These are phyloP conservation scores for Tympanuchus pallidicinctus DNA, from an alignment of 2,113 vertebrate species.

Conservation along the genomic window DNA sequence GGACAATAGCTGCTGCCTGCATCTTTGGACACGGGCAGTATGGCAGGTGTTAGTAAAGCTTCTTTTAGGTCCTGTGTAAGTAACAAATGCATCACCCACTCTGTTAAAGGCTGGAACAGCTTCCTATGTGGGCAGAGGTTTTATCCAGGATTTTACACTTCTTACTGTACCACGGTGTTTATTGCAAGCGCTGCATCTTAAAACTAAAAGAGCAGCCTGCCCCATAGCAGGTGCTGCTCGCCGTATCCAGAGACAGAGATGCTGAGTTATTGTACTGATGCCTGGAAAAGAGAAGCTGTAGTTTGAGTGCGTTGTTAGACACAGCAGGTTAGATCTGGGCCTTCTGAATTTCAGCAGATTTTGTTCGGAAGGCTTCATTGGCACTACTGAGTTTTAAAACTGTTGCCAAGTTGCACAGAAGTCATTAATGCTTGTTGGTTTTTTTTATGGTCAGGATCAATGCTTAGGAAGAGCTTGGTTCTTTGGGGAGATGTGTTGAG, in stretches of 20 bases:
- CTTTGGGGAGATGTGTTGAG: background rate
- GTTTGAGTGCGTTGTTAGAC: background rate
- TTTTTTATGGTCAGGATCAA: conserved; percentile 10
- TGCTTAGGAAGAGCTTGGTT: background rate
- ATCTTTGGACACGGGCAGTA: background rate
- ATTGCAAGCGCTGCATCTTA: background rate
- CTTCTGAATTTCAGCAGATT: background rate
- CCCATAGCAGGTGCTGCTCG: background rate
- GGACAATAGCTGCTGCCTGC: too few species aligned
- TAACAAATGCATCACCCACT: background rate
- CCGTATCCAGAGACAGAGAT: background rate
- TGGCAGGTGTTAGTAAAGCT: background rate
- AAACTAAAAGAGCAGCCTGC: background rate
- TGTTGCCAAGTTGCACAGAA: conserved; percentile 1
- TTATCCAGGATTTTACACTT: background rate
- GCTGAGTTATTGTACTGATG: background rate
- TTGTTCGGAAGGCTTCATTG: background rate
- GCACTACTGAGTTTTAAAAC: background rate
- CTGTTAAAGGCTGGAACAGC: background rate
- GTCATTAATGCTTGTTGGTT: background rate
- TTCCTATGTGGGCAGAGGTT: background rate
- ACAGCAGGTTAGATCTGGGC: background rate
- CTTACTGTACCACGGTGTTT: background rate
- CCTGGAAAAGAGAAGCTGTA: background rate
- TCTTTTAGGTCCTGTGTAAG: background rate